phyloP scores from a whole-genome alignment of 2,113 vertebrate species.

The Cyanoramphus novaezelandiae region DNA sequence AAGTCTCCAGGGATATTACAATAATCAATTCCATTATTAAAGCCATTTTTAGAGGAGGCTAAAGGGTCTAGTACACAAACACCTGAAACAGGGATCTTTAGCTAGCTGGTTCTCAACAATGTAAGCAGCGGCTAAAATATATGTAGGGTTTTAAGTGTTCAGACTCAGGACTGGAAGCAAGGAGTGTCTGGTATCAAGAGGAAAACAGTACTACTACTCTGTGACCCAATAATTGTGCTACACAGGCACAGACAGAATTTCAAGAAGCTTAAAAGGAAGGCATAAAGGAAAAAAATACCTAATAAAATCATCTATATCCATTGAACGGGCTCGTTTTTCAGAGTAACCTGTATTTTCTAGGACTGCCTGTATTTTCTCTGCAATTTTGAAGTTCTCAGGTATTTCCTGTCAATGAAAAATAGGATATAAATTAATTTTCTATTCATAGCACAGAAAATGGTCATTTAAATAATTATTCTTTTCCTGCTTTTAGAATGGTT shows the following conservation, averaged over 20 bases:
- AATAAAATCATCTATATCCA: conserved; percentile 98
- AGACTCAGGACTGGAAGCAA: not conserved
- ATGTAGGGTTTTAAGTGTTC: not conserved
- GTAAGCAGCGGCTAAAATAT: not conserved
- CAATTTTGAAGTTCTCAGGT: conserved; percentile 89
- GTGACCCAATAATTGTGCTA: not conserved
- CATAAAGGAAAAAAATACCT: conserved; percentile 78
- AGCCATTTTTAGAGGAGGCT: not conserved
- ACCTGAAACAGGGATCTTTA: not conserved
- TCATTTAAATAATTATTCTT: not conserved
- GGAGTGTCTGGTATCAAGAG: not conserved
- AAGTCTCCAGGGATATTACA: not conserved
- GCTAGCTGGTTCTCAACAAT: not conserved
- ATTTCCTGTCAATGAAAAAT: conserved; percentile 80
- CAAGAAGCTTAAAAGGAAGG: not conserved
- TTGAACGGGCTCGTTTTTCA: conserved; percentile 91
- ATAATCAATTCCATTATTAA: not conserved
- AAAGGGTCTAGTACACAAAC: not conserved
- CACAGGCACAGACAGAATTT: rapidly evolving
- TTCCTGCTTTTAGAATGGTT: not conserved
- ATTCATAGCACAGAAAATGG: not conserved
- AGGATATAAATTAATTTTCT: conserved; percentile 25
- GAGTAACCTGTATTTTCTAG: conserved; percentile 84
- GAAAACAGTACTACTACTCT: not conserved
- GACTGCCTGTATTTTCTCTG: conserved; percentile 86